Percentiles rank a stretch among this genome's conserved stretches.
Conservation (phyloP, 1,140 invertebrate species). For the Drosophila yakuba region DNA sequence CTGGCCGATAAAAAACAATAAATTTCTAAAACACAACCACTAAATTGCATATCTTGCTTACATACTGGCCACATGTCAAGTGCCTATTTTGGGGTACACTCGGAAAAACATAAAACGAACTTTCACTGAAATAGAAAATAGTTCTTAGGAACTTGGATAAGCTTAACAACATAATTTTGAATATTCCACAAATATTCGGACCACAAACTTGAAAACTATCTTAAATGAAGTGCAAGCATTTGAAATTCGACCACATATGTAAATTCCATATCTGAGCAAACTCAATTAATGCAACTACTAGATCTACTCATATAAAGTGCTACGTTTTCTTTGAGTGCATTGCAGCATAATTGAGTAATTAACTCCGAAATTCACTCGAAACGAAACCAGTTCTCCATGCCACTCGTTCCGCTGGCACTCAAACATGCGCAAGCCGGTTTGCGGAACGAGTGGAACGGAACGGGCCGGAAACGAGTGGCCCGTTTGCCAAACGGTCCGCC, state of each 20-base stretch:
- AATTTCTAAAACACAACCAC: conserved; percentile 64
- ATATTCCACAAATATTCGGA: too few relatives aligned
- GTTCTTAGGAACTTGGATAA: too few relatives aligned
- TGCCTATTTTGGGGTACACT: conserved; percentile 35
- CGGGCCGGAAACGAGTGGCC: conserved; percentile 19
- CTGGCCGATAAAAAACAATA: conserved; percentile 76
- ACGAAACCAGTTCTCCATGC: conserved; percentile 71
- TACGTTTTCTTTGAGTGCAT: conserved; percentile 14
- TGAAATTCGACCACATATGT: neutral
- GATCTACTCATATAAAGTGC: neutral
- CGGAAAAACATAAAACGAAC: neutral
- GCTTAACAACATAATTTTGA: too few relatives aligned
- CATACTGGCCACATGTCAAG: conserved; percentile 32
- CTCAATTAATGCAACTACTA: neutral
- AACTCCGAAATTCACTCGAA: conserved; percentile 57
- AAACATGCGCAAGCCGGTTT: conserved; percentile 59
- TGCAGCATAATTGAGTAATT: conserved; percentile 77
- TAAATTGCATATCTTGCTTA: conserved; percentile 57
- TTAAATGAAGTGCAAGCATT: too few relatives aligned
- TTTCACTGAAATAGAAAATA: neutral
- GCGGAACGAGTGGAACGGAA: conserved; percentile 20
- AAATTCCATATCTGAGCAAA: neutral
- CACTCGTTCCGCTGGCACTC: conserved; percentile 17
- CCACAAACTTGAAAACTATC: too few relatives aligned
- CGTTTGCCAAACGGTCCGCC: conserved; percentile 1